phyloP scores from a whole-genome alignment of 2,888 invertebrate genomes.

The Podabrus alpinus region DNA sequence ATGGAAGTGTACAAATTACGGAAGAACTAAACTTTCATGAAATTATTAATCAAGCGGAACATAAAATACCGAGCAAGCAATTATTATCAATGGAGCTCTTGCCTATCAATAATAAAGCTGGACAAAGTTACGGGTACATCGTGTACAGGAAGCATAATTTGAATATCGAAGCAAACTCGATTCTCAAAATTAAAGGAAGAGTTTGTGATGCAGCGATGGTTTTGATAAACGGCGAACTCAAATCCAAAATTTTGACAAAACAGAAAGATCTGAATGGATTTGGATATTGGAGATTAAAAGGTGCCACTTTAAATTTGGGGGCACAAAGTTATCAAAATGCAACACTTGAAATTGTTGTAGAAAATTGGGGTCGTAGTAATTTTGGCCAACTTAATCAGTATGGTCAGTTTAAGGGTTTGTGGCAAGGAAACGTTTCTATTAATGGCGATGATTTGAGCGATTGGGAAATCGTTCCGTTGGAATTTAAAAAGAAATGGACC shows the following conservation, averaged over 20 bases:
- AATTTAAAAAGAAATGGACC: slow-evolving; percentile 55
- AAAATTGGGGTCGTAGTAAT: slow-evolving; percentile 84
- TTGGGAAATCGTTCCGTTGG: slow-evolving; percentile 58
- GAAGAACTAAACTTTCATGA: slow-evolving; percentile 19
- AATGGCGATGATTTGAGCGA: slow-evolving; percentile 51
- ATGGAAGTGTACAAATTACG: slow-evolving; percentile 34
- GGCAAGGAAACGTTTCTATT: slow-evolving; percentile 55
- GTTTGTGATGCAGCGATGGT: slow-evolving; percentile 60
- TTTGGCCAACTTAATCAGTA: slow-evolving; percentile 52
- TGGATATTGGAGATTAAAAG: slow-evolving; percentile 52
- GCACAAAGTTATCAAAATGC: slow-evolving; percentile 36
- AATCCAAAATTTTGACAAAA: slow-evolving; percentile 45
- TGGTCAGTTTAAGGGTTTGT: slow-evolving; percentile 50
- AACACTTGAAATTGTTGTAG: slow-evolving; percentile 59
- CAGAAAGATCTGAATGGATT: slow-evolving; percentile 47
- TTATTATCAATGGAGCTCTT: slow-evolving; percentile 63
- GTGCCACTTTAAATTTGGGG: slow-evolving; percentile 46
- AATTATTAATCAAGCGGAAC: slow-evolving; percentile 15
- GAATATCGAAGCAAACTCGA: slow-evolving; percentile 40
- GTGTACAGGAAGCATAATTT: slow-evolving; percentile 56
- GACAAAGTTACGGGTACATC: slow-evolving; percentile 59
- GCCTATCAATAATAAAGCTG: slow-evolving; percentile 71
- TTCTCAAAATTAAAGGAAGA: slow-evolving; percentile 50
- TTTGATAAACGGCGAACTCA: slow-evolving; percentile 52
- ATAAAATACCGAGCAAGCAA: slow-evolving; percentile 61